Evolutionary conservation across 2,113 vertebrate genomes (phyloP), one percentile per base, ranked within the genome.

Genomic region (Phaethon lepturus): DNA sequence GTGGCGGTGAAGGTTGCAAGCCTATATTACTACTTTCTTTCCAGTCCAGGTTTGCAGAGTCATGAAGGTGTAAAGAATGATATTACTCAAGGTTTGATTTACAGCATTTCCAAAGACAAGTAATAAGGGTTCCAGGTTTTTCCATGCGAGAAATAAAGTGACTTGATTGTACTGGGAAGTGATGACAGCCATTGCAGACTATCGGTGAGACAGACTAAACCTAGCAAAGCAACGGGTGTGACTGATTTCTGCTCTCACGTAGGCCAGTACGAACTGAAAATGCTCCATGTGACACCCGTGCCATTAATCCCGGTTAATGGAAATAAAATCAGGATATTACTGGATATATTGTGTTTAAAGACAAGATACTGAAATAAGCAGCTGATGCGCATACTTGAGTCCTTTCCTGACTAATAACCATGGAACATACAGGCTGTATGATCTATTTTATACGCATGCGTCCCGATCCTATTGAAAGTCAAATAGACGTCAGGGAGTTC

Each of bases 361-460:
- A 87, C 17, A 44, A 50, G 67, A 86, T 81, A 59, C 26, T 35
- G 64, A 88, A 69, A 84, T 35, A 56, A 81, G 29, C 56, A 88
- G 56, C 29, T 78, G 40, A 13, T 63, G 50, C 4, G 44, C 14
- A 10, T 29, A n/a, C 19, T 52, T 33, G 15, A 90, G 23, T 78
- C 33, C 19, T 29, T 86, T 85, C 14, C 42, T 93, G 59, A 26
- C 42, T 77, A 52, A 58, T 80, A 77, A 40, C 40, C 4, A 1
- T 45, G 26, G 29, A 74, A 60, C 4, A 20, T n/a, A 35, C 7
- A 71, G 88, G 17, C 16, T 95, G 10, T 49, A 31, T 23, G 16
- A 26, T 86, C 44, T 86, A 0, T 67, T 77, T 72, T 84, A 40
- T 84, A 0, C 0, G 0, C 1, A 0, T 67, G 50, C 17, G 9